Evolutionary conservation across 2,888 invertebrate genomes (phyloP), one percentile per base, ranked within the genome.

Genomic region (Pilophorus perplexus): DNA sequence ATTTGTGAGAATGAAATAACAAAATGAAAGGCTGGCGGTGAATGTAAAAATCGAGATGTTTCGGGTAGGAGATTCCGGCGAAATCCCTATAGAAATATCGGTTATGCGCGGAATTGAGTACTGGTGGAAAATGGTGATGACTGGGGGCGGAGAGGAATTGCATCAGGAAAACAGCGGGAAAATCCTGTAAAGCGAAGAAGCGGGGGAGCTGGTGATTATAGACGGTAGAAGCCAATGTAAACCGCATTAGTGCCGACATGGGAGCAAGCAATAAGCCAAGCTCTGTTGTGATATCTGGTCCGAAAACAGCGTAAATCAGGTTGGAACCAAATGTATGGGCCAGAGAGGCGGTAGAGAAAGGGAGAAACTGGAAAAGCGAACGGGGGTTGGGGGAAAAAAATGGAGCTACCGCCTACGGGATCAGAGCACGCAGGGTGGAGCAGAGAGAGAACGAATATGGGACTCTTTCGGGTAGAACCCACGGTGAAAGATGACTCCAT

Each of bases 241-340:
- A 59, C 59, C 59, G 42, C 59, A 59, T 59, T 59, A 59, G 40
- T 42, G 42, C 59, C 59, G 42, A 59, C 59, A 25, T 59, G 59
- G 59, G 59, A 59, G 59, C 59, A 28, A 59, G 59, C 59, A 59
- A 59, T 59, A 59, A 59, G 59, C 59, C 23, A 10, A 18, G 33
- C 40, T 23, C 28, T 59, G 59, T 59, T 59, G 59, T 59, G 59
- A 59, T 59, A 59, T 38, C 59, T 59, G 42, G 40, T 25, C 42
- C 40, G 59, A 59, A 59, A 59, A 59, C 42, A 59, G 42, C 59
- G 59, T 59, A 59, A 59, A 59, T 59, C 59, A 59, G 54, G 54
- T 54, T 37, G 54, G 37, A 54, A 54, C 37, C 54, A 37, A 54
- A 54, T 54, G 54, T 54, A 54, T 37, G 54, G 54, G 23, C 50